Evolutionary conservation across 2,888 invertebrate genomes (phyloP).

Genomic region (Ichneumoninae sp.): DNA sequence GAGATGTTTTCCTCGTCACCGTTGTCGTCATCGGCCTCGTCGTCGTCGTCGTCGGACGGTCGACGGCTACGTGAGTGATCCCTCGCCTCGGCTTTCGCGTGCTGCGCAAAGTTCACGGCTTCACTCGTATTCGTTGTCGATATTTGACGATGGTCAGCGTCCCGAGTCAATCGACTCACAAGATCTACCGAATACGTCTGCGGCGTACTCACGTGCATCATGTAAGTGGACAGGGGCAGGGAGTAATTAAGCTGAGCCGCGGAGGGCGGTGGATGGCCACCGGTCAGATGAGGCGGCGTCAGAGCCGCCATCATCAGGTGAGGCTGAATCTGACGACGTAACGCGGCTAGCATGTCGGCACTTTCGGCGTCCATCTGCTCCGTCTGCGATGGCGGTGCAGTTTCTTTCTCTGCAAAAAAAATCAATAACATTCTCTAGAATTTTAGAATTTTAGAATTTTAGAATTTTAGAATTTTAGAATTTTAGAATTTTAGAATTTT

Average conservation of each 20-base stretch:
- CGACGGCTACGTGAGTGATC: constrained; percentile 76
- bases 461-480: no score
- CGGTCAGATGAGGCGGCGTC: constrained; percentile 83
- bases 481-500: no score
- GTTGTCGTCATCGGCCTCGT: constrained; percentile 80
- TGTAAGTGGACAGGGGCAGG: constrained; percentile 79
- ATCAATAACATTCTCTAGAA: not conserved
- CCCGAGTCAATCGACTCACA: constrained; percentile 68
- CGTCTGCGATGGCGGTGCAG: constrained; percentile 72
- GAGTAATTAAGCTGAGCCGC: constrained; percentile 79
- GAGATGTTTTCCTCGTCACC: constrained; percentile 85
- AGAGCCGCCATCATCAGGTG: constrained; percentile 89
- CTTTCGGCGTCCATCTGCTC: constrained; percentile 85
- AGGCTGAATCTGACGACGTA: constrained; percentile 89
- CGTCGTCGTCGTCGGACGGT: constrained; percentile 75
- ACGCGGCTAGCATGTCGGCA: constrained; percentile 89
- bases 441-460: no score
- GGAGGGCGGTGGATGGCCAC: constrained; percentile 75
- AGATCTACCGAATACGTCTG: constrained; percentile 72
- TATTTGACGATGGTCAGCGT: constrained; percentile 41
- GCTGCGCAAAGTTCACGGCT: constrained; percentile 74
- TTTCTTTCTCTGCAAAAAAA: constrained; percentile 76
- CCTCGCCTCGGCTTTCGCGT: constrained; percentile 79
- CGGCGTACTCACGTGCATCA: constrained; percentile 82
- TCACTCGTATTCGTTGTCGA: constrained; percentile 64